Conservation (phyloP, 2,113 vertebrate species). For the Pitta sordida region DNA sequence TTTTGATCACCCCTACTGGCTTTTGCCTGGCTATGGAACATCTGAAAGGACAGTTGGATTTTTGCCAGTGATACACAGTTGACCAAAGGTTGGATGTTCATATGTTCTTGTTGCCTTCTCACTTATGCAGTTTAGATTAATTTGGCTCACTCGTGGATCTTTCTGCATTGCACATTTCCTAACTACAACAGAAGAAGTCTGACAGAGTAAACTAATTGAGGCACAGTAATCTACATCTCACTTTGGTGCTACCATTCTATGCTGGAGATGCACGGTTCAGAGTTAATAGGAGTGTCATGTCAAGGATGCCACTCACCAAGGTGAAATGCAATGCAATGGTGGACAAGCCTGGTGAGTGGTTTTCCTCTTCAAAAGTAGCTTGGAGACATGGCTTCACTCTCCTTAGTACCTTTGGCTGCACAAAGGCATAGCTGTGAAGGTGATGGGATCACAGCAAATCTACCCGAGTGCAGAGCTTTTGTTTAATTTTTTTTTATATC, state of each 20-base stretch:
- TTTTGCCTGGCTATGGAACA: neutral
- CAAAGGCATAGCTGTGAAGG: constrained; percentile 15
- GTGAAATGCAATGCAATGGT: neutral
- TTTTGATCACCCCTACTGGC: neutral
- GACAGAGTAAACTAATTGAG: neutral
- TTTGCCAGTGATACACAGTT: neutral
- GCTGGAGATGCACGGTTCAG: neutral
- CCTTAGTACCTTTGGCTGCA: neutral
- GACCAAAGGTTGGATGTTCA: neutral
- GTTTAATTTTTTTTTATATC: constrained; percentile 40
- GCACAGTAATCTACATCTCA: neutral
- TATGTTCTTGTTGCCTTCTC: neutral
- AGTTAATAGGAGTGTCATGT: neutral
- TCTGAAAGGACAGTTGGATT: neutral
- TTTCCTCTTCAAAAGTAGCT: neutral
- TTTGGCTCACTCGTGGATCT: neutral
- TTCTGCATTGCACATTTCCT: neutral
- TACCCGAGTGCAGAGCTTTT: neutral
- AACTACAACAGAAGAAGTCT: neutral
- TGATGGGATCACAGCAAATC: constrained; percentile 10
- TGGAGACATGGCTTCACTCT: neutral
- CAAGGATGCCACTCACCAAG: neutral
- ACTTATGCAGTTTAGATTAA: neutral
- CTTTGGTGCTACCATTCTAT: neutral
- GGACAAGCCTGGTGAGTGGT: neutral